These are phyloP conservation scores for Caloenas nicobarica DNA, from an alignment of 2,113 vertebrate species.

Conservation along the genomic window DNA sequence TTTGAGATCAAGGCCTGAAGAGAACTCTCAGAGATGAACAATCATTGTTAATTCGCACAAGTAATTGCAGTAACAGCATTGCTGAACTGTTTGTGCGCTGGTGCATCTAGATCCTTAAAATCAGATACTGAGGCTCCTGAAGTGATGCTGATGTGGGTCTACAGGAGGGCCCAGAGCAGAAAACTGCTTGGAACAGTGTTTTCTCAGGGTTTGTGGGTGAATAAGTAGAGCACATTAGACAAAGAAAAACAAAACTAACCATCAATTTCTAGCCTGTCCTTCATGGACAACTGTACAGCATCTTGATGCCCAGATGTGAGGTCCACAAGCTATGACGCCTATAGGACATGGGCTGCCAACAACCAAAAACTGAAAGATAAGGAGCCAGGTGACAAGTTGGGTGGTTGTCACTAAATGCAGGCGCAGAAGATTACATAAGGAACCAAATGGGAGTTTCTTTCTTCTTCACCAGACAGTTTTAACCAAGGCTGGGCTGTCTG, in stretches of 20 bases:
- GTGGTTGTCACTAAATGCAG: accelerated
- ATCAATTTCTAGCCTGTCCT: not conserved
- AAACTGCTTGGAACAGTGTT: accelerated
- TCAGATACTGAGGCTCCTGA: not conserved
- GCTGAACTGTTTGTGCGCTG: not conserved
- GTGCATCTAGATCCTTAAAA: not conserved
- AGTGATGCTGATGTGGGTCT: not conserved
- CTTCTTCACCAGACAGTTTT: not conserved
- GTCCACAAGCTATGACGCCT: not conserved
- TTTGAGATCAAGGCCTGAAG: not conserved
- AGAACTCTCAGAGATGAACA: not conserved
- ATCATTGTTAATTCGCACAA: not conserved
- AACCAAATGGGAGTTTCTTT: not conserved
- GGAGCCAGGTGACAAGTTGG: not conserved
- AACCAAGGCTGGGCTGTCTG: not conserved
- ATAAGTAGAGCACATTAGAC: not conserved
- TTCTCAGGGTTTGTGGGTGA: not conserved
- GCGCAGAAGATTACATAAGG: not conserved
- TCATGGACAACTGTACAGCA: not conserved
- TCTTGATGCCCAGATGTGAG: not conserved
- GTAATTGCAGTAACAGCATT: not conserved
- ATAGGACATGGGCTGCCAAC: not conserved
- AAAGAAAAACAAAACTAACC: not conserved
- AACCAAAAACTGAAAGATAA: not conserved
- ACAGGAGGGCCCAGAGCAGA: not conserved